A percentile compares a stretch with the other conserved stretches of the same genome.
phyloP scores from a whole-genome alignment of 2,888 invertebrate species.

The Drosophila meridiana region DNA sequence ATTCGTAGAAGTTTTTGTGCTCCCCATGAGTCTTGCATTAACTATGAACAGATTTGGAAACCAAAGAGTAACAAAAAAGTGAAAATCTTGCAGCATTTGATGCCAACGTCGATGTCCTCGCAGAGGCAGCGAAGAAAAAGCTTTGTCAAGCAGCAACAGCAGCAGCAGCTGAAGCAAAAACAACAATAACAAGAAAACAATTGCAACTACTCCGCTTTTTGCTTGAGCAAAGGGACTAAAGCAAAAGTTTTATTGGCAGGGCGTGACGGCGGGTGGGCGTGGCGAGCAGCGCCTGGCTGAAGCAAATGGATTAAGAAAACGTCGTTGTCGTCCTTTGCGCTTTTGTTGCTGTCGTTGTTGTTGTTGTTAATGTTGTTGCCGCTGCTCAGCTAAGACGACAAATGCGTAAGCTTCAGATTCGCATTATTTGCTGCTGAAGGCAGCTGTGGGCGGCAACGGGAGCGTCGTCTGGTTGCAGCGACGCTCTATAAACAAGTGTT shows the following conservation, averaged over 20 bases:
- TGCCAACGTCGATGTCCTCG: constrained; percentile 21
- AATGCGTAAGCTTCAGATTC: constrained; percentile 62
- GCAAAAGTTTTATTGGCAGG: constrained; percentile 49
- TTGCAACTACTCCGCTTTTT: constrained; percentile 6
- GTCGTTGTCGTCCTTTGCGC: constrained; percentile 15
- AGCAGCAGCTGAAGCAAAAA: constrained; percentile 16
- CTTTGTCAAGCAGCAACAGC: constrained; percentile 26
- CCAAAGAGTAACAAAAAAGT: constrained; percentile 1
- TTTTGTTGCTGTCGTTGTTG: neutral
- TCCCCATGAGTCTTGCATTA: neutral
- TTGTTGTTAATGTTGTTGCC: neutral
- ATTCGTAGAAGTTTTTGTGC: neutral
- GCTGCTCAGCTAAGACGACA: constrained; percentile 48
- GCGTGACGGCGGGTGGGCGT: constrained; percentile 37
- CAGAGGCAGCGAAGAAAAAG: constrained; percentile 27
- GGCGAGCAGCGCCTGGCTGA: constrained; percentile 19
- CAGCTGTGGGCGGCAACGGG: neutral
- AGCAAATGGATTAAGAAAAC: constrained; percentile 56
- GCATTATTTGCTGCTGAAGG: constrained; percentile 29
- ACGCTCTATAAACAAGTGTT: constrained; percentile 71
- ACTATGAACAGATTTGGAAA: constrained; percentile 4
- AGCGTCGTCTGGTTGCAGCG: constrained; percentile 1
- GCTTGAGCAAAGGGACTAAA: constrained; percentile 20
- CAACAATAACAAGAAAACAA: neutral
- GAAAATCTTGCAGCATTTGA: constrained; percentile 12